Conservation (phyloP, 2,113 vertebrate species). For the Triplophysa dalaica region DNA sequence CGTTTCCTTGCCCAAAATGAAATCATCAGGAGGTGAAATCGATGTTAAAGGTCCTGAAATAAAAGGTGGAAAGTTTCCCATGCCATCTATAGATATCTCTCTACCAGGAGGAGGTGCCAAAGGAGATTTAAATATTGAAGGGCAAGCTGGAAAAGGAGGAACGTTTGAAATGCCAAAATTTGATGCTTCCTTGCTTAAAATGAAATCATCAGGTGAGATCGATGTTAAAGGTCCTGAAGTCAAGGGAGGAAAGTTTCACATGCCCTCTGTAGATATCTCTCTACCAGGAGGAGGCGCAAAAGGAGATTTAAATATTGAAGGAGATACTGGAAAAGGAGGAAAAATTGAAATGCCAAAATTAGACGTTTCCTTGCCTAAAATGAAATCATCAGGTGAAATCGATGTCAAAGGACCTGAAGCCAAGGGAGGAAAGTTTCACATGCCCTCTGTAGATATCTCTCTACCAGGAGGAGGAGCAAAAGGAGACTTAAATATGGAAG, state of each 20-base stretch:
- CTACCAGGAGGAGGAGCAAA: constrained; percentile 54
- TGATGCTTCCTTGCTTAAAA: constrained; percentile 18
- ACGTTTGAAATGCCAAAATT: constrained; percentile 11
- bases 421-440: constrained; percentile 58
- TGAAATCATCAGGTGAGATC: not conserved
- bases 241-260: not conserved
- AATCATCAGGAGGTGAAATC: not conserved
- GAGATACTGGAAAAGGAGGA: constrained; percentile 44
- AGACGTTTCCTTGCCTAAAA: constrained; percentile 42
- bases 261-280: constrained; percentile 13
- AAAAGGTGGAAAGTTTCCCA: constrained; percentile 44
- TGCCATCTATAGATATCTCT: constrained; percentile 63
- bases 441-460: constrained; percentile 63
- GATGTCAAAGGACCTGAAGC: constrained; percentile 25
- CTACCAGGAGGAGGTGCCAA: constrained; percentile 52
- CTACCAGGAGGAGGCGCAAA: constrained; percentile 12
- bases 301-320: not conserved
- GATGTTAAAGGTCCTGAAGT: constrained; percentile 14
- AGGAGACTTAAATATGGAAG: constrained; percentile 38
- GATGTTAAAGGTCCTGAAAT: constrained; percentile 16
- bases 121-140: constrained; percentile 36
- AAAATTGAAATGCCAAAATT: constrained; percentile 44
- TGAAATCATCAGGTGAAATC: constrained; percentile 8
- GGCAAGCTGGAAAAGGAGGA: constrained; percentile 10
- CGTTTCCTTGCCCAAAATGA: constrained; percentile 20